Base-by-base conservation (phyloP, 2,797 vertebrate genomes). In the Sebastes kiyomatsui region DNA sequence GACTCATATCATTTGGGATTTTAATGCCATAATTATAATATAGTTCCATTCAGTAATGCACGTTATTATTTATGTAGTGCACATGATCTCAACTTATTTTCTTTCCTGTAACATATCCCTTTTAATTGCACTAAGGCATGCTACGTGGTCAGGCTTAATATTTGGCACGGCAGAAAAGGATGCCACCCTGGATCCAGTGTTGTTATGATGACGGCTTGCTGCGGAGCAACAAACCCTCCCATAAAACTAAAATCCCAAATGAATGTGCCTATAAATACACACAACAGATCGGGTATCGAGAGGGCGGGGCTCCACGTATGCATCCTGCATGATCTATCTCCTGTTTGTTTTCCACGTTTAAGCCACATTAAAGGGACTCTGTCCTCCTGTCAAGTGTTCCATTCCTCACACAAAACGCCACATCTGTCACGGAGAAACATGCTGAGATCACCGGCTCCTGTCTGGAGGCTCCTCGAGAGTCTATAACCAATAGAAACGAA, bases 211-310 rank as follows among this genome's bases (percentile, higher is more conserved):
- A 76, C 77, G 75, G 75, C 55, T 79, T 72, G 75, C 55, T 77
- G 65, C 23, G 3, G 60, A 86, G 75, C 75, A 93, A 91, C 87
- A 86, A 82, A 86, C 81, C 32, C 67, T 59, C 70, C 66, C 75
- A 74, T 66, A 35, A 85, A 88, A 77, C 77, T 66, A 75, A 88
- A 52, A 88, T 84, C 87, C 78, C 66, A 70, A 81, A 75, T 81
- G 18, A 79, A 88, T 81, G 71, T 27, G 22, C 67, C 80, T 84
- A 80, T 88, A 86, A 90, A 95, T 88, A 89, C 62, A 28, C 38
- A 75, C 59, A 23, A 27, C 77, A 75, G 83, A 91, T 89, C 77
- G 56, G 71, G 56, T 85, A 74, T 72, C 38, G 4, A 59, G 62
- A 82, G 75, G 81, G 69, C 33, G 82, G 71, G 70, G 79, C 28